phyloP scores from a whole-genome alignment of 1,140 invertebrate genomes.

The Vanessa tameamea region DNA sequence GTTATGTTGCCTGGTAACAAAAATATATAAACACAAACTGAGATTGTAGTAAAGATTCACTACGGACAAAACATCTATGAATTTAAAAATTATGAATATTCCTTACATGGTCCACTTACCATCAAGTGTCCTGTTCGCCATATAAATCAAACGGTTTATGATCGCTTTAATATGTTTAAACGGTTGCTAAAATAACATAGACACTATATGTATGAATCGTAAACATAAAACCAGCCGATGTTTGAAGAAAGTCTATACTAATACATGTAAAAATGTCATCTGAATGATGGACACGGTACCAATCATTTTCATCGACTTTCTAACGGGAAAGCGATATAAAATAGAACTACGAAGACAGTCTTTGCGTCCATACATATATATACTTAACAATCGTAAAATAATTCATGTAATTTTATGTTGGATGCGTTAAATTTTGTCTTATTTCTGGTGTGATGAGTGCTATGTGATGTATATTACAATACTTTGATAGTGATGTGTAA shows the following conservation, averaged over 20 bases:
- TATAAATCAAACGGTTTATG: no score
- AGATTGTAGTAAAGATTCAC: no score
- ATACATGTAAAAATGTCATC: slow-evolving; percentile 31
- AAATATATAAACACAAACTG: no score
- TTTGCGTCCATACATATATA: neutral
- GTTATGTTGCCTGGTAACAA: no score
- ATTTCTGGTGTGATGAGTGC: neutral
- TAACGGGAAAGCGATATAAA: slow-evolving; percentile 9
- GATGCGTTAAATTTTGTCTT: neutral
- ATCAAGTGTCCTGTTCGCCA: no score
- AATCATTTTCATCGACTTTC: slow-evolving; percentile 20
- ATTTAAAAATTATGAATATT: no score
- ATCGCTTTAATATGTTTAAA: no score
- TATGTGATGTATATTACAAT: neutral
- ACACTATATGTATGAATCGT: neutral
- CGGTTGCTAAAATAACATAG: no score
- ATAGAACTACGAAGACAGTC: neutral
- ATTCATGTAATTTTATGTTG: neutral
- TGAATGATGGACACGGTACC: slow-evolving; percentile 22
- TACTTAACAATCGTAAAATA: neutral
- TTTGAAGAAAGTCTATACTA: slow-evolving; percentile 26
- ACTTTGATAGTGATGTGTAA: slow-evolving; percentile 5
- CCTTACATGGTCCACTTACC: no score
- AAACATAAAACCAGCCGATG: neutral
- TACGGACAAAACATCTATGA: no score